These are phyloP conservation scores for Microctonus aethiopoides DNA, from an alignment of 2,888 invertebrate species.

Conservation along the genomic window DNA sequence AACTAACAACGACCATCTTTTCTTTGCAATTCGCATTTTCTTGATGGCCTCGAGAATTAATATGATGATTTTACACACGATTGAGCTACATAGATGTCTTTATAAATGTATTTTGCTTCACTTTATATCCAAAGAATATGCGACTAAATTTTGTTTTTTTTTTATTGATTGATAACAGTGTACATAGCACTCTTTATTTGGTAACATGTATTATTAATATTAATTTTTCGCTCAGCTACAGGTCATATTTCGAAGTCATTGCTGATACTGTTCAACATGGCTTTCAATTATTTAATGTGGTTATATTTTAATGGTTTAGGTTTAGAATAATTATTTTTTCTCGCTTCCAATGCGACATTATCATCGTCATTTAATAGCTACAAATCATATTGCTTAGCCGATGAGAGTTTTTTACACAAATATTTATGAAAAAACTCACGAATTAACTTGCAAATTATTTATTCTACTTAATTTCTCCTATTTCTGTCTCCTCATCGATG, in stretches of 20 bases:
- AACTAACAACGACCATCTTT: conserved; percentile 52
- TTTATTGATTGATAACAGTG: neutral
- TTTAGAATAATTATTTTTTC: neutral
- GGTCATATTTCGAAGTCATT: conserved; percentile 1
- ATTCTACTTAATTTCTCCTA: conserved; percentile 9
- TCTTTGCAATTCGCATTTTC: conserved; percentile 24
- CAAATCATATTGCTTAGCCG: conserved; percentile 12
- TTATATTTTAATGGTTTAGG: neutral
- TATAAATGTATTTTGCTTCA: conserved; percentile 15
- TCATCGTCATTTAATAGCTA: conserved; percentile 2
- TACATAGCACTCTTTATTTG: neutral
- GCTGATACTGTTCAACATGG: conserved; percentile 3
- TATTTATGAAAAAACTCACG: conserved; percentile 5
- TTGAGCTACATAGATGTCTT: neutral
- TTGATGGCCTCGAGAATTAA: conserved; percentile 37
- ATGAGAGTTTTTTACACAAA: conserved; percentile 4
- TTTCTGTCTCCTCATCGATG: conserved; percentile 19
- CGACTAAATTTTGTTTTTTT: neutral
- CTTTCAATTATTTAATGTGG: neutral
- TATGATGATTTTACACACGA: conserved; percentile 12
- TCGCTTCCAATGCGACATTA: conserved; percentile 4
- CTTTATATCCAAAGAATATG: neutral
- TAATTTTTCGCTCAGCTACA: neutral
- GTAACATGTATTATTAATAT: neutral
- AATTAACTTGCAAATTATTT: conserved; percentile 2